Evolutionary conservation across 2,797 vertebrate species (phyloP), one percentile per base, ranked within the genome.

Genomic region (Gephyroberyx darwinii): DNA sequence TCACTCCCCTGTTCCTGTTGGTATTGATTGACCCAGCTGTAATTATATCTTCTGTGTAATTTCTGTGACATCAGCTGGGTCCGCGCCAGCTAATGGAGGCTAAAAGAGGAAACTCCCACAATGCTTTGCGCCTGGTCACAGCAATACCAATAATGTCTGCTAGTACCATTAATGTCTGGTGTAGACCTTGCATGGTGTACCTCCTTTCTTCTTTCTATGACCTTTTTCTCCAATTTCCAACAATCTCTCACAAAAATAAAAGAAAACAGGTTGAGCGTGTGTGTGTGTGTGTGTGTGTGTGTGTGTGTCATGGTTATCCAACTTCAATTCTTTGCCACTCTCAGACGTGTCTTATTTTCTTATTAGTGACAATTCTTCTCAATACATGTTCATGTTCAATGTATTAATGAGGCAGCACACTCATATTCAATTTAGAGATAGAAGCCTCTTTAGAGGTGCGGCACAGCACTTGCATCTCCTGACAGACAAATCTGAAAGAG

Each of bases 41-140:
- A 90, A 92, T 92, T 90, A 89, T 88, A 89, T 90, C 83, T 84
- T 86, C 79, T 75, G 69, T 85, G 86, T 90, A 84, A 91, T 91
- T 90, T 87, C 82, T 87, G 78, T 92, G 82, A 75, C 84, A 82
- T 92, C 90, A 90, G 9, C 78, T 83, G 83, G 80, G 82, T 82
- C 81, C 74, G 79, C 88, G 85, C 77, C 83, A 87, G 78, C 75
- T 89, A 86, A 87, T 85, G 83, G 80, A 78, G 64, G 82, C 88
- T 86, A 86, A 88, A 90, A 91, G 58, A 78, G 55, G 84, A 84
- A 77, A 81, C 66, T 77, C 76, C 74, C 85, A 85, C 50, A 83
- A 81, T 89, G 82, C 77, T 77, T 85, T 87, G 87, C 88, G 89
- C 87, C 82, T 88, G 75, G 75, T 79, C 47, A 8, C 70, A 84